These are phyloP conservation scores for Subacronicta megacephala DNA, from an alignment of 2,888 invertebrate species.

Conservation along the genomic window DNA sequence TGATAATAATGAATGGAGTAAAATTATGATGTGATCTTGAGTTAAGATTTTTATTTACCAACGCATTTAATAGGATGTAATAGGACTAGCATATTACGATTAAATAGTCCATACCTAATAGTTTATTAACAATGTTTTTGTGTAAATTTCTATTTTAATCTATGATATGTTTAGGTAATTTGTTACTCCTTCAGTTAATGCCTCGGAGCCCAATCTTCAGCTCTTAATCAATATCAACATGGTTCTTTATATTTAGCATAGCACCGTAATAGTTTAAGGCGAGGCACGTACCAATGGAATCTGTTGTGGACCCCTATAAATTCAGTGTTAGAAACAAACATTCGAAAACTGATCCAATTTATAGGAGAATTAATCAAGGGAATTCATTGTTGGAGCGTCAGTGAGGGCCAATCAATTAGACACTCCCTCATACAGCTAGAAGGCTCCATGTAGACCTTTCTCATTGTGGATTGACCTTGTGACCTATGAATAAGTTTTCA, in stretches of 20 bases:
- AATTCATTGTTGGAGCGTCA: slow-evolving; percentile 63
- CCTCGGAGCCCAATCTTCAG: too few relatives aligned
- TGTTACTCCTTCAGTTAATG: too few relatives aligned
- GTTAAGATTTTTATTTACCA: too few relatives aligned
- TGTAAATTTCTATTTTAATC: too few relatives aligned
- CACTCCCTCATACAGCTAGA: slow-evolving; percentile 40
- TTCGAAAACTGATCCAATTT: slow-evolving; percentile 51
- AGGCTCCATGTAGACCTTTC: slow-evolving; percentile 24
- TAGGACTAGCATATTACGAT: too few relatives aligned
- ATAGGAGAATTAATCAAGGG: slow-evolving; percentile 62
- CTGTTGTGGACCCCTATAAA: slow-evolving; percentile 47
- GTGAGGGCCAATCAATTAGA: slow-evolving; percentile 68
- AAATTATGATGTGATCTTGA: too few relatives aligned
- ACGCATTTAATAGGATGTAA: too few relatives aligned
- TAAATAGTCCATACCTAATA: too few relatives aligned
- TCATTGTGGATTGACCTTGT: slow-evolving; percentile 29
- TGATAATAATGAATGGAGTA: too few relatives aligned
- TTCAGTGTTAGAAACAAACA: slow-evolving; percentile 49
- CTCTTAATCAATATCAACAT: too few relatives aligned
- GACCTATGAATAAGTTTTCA: slow-evolving; percentile 18
- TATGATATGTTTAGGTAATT: too few relatives aligned
- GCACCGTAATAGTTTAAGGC: slow-evolving; percentile 26
- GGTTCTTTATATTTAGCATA: slow-evolving; percentile 8
- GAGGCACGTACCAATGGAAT: slow-evolving; percentile 38
- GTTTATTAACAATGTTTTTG: too few relatives aligned